A percentile compares a stretch with the other conserved stretches of the same genome.
Evolutionary conservation across 92 coral and sea anemone species (phyloP).

Genomic region (Ricordea florida): DNA sequence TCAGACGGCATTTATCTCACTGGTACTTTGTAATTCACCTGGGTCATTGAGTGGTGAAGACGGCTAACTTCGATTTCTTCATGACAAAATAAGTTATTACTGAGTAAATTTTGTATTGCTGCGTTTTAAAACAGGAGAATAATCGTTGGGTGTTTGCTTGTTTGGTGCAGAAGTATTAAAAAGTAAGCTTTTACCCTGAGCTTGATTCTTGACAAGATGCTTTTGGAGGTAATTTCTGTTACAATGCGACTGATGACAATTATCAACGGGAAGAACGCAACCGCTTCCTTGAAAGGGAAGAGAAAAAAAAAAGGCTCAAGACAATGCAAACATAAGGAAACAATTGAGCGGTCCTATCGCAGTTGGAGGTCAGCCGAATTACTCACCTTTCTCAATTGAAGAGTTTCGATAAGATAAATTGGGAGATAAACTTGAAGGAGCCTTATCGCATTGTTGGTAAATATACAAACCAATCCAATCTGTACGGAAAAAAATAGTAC

Average conservation of each 20-base stretch:
- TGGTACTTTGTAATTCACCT: no score
- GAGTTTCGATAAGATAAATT: conserved; percentile 48
- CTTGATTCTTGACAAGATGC: background rate
- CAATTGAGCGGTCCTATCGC: background rate
- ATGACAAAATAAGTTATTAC: no score
- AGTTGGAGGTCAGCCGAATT: background rate
- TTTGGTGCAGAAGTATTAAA: no score
- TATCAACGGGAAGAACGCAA: conserved; percentile 30
- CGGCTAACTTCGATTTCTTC: no score
- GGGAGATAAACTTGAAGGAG: conserved; percentile 56
- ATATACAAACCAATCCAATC: conserved; percentile 15
- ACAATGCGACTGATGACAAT: conserved; percentile 14
- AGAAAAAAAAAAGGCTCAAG: background rate
- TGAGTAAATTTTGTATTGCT: no score
- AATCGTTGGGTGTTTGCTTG: no score
- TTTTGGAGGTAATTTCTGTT: conserved; percentile 15
- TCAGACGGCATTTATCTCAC: no score
- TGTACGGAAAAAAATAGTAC: background rate
- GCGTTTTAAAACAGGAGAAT: no score
- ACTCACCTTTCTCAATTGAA: conserved; percentile 58
- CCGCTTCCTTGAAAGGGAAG: conserved; percentile 33
- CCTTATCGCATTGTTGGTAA: conserved; percentile 21
- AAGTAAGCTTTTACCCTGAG: conserved; percentile 1
- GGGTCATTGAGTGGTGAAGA: no score
- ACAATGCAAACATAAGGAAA: background rate